Evolutionary conservation across 2,888 invertebrate species (phyloP).

Genomic region (Criorhina ranunculi): DNA sequence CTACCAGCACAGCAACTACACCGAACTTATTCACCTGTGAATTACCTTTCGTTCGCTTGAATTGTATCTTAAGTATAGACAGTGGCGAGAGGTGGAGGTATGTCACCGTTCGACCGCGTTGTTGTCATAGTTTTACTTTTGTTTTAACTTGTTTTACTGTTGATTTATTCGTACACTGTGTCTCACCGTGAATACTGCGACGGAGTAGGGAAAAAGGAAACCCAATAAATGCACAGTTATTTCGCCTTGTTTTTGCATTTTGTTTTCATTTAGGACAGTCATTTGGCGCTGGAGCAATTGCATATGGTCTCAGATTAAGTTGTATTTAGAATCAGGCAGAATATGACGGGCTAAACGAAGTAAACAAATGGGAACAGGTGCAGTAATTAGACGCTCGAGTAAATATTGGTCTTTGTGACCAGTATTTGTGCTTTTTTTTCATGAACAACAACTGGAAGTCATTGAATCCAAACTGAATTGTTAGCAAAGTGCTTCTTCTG

Average conservation of each 20-base stretch:
- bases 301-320: constrained; percentile 42
- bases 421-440: neutral
- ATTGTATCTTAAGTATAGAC: constrained; percentile 31
- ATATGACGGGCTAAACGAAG: constrained; percentile 13
- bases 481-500: neutral
- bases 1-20: constrained; percentile 7
- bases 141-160: constrained; percentile 57
- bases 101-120: constrained; percentile 58
- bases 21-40: constrained; percentile 68
- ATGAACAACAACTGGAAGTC: neutral
- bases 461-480: constrained; percentile 14
- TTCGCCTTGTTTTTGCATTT: constrained; percentile 20
- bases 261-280: constrained; percentile 49
- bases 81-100: constrained; percentile 32
- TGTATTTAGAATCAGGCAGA: constrained; percentile 33
- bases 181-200: constrained; percentile 26
- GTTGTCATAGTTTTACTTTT: constrained; percentile 60
- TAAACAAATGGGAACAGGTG: constrained; percentile 52
- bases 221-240: constrained; percentile 55
- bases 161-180: constrained; percentile 51
- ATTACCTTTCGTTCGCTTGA: constrained; percentile 52
- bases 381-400: constrained; percentile 55
- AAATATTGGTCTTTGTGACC: constrained; percentile 28
- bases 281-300: constrained; percentile 18
- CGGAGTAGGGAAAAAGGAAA: constrained; percentile 47